Evolutionary conservation across 2,888 invertebrate genomes (phyloP).

Genomic region (Heliconius cydno): DNA sequence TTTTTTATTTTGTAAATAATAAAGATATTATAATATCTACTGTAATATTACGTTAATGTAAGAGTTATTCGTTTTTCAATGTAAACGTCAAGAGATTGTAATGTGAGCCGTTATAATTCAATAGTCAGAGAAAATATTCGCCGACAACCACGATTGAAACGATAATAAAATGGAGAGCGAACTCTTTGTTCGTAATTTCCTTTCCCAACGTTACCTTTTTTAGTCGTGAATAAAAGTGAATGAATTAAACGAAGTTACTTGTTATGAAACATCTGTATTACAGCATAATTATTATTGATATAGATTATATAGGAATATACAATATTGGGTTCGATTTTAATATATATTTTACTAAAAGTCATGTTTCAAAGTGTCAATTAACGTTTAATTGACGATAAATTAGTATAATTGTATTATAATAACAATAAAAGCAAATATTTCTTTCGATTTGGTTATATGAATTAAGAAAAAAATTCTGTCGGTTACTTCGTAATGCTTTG

Average conservation of each 20-base stretch:
- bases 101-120: conserved; percentile 38
- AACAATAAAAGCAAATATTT: not conserved
- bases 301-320: not conserved
- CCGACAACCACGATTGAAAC: conserved; percentile 57
- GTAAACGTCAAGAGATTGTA: conserved; percentile 27
- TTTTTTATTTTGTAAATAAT: not conserved
- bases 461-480: not conserved
- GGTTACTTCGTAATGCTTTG: not conserved
- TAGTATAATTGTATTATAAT: not conserved
- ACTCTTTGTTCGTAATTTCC: conserved; percentile 64
- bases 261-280: conserved; percentile 18
- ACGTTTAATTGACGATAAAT: not conserved
- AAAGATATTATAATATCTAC: not conserved
- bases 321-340: not conserved
- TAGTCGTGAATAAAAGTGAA: conserved; percentile 23
- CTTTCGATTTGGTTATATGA: not conserved
- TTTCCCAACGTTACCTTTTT: conserved; percentile 58
- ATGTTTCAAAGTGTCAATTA: not conserved
- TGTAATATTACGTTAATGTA: not conserved
- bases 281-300: not conserved
- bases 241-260: conserved; percentile 31
- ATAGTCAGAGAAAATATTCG: conserved; percentile 51
- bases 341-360: not conserved
- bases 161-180: conserved; percentile 62
- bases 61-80: not conserved